Conservation (phyloP, 2,888 invertebrate genomes). For the Pachliopta kotzebuea region DNA sequence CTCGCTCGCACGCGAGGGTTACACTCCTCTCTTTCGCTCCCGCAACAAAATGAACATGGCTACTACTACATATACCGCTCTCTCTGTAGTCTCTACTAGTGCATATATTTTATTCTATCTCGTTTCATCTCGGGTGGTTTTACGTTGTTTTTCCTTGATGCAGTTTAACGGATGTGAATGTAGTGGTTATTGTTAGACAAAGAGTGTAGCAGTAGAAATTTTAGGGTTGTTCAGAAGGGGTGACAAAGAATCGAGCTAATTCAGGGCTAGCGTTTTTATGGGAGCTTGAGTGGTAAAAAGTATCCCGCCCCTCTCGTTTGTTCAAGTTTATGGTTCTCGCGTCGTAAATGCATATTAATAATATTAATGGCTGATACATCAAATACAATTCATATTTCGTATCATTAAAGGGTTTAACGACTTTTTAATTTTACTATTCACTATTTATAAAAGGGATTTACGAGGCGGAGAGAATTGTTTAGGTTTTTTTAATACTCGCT, state of each 20-base stretch:
- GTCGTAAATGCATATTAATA: slow-evolving; percentile 73
- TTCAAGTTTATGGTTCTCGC: slow-evolving; percentile 73
- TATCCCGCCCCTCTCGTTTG: slow-evolving; percentile 80
- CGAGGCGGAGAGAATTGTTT: slow-evolving; percentile 1
- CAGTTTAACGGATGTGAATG: slow-evolving; percentile 80
- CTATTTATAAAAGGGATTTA: slow-evolving; percentile 21
- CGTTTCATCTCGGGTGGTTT: slow-evolving; percentile 79
- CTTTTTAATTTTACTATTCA: slow-evolving; percentile 53
- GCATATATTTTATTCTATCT: slow-evolving; percentile 80
- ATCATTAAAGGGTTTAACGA: slow-evolving; percentile 55
- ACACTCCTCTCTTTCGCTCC: slow-evolving; percentile 65
- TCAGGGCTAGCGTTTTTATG: slow-evolving; percentile 79
- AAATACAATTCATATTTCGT: slow-evolving; percentile 58
- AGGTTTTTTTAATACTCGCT: slow-evolving; percentile 1
- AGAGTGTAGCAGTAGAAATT: slow-evolving; percentile 77
- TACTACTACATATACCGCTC: slow-evolving; percentile 75
- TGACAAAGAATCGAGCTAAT: slow-evolving; percentile 80
- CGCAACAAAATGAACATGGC: slow-evolving; percentile 64
- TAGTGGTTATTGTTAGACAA: slow-evolving; percentile 81
- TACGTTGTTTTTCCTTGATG: slow-evolving; percentile 79
- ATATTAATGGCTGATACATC: slow-evolving; percentile 73
- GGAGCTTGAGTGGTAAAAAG: slow-evolving; percentile 76
- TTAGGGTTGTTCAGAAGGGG: slow-evolving; percentile 79
- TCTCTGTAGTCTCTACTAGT: slow-evolving; percentile 75
- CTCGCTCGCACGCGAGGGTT: slow-evolving; percentile 68